Percentiles rank a stretch among this genome's conserved stretches.
phyloP scores from a whole-genome alignment of 2,797 vertebrate genomes.

The Gorsachius magnificus region DNA sequence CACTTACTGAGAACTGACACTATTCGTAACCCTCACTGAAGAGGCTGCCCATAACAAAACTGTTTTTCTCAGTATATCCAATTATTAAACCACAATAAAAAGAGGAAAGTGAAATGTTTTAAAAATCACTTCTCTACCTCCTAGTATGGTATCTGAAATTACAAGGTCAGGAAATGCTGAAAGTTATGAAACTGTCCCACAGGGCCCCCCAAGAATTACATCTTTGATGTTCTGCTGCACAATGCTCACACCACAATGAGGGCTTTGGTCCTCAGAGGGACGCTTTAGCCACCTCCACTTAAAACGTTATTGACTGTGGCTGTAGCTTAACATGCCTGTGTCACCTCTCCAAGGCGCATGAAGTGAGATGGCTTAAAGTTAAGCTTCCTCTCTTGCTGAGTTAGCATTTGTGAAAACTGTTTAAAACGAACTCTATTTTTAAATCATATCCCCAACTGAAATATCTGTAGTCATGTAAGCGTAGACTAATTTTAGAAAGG shows the following conservation, averaged over 20 bases:
- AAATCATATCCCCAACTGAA: neutral
- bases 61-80: neutral
- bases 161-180: neutral
- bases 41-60: neutral
- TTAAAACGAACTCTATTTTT: neutral
- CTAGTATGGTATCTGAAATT: neutral
- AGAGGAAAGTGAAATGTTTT: neutral
- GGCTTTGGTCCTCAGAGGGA: neutral
- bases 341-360: neutral
- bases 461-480: neutral
- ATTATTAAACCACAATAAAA: neutral
- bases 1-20: neutral
- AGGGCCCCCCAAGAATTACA: neutral
- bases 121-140: neutral
- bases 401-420: neutral
- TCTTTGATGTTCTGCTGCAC: neutral
- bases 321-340: neutral
- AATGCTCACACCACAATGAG: neutral
- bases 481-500: neutral
- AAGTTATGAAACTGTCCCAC: neutral
- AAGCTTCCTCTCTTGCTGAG: neutral
- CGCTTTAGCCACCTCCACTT: neutral
- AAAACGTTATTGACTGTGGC: neutral
- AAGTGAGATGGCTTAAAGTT: neutral
- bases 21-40: neutral